Percentiles rank a stretch among this genome's conserved stretches.
These are phyloP conservation scores for Allolobophora icterica DNA, from an alignment of 2,888 invertebrate species.

Conservation along the genomic window DNA sequence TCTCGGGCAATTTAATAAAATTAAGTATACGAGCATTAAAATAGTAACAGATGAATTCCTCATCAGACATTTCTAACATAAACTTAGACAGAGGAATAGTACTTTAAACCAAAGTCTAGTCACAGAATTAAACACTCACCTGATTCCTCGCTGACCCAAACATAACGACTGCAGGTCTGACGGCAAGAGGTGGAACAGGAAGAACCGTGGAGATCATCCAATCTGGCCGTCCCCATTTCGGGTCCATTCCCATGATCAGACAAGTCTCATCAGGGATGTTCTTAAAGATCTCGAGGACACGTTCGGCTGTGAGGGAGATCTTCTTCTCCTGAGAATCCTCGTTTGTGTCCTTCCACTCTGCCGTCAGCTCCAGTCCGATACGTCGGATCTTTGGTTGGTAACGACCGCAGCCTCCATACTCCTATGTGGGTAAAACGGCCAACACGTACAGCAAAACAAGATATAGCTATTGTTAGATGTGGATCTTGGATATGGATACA, in stretches of 20 bases:
- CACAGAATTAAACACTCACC: constrained; percentile 55
- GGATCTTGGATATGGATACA: neutral
- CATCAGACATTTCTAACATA: too few species aligned
- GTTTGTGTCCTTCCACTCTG: constrained; percentile 97
- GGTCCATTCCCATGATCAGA: constrained; percentile 91
- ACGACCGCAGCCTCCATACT: constrained; percentile 86
- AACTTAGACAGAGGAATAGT: too few species aligned
- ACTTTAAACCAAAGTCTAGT: neutral
- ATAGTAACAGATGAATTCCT: neutral
- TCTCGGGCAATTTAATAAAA: too few species aligned
- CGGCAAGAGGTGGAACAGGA: constrained; percentile 94
- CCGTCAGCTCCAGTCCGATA: constrained; percentile 87
- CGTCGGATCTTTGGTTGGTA: constrained; percentile 92
- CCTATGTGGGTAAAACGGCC: neutral
- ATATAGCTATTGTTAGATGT: neutral
- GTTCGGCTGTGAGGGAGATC: constrained; percentile 88
- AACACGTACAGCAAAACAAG: neutral
- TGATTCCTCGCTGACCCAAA: constrained; percentile 96
- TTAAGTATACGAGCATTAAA: neutral
- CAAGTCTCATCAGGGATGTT: constrained; percentile 87
- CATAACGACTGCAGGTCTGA: constrained; percentile 97
- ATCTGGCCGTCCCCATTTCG: constrained; percentile 90
- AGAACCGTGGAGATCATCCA: constrained; percentile 99
- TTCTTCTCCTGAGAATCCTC: constrained; percentile 86
- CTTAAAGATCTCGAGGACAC: constrained; percentile 95